Percentiles rank a stretch among this genome's conserved stretches.
phyloP scores from a whole-genome alignment of 2,797 vertebrate species.

The Anabas testudineus region DNA sequence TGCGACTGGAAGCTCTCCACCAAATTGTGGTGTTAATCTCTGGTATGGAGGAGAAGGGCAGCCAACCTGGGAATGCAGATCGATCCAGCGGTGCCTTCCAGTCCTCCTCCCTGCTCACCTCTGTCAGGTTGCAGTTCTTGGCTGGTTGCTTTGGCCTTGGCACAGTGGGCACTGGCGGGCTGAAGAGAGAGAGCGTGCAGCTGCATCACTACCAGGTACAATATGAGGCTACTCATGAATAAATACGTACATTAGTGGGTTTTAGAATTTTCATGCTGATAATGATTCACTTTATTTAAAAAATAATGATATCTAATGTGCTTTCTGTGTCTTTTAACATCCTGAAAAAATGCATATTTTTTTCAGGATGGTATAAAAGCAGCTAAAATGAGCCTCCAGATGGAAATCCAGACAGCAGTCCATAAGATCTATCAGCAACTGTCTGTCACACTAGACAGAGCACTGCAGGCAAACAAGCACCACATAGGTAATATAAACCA shows the following conservation, averaged over 20 bases:
- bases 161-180: conserved; percentile 87
- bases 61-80: conserved; percentile 78
- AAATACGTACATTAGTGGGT: not conserved
- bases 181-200: conserved; percentile 94
- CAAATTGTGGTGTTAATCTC: conserved; percentile 96
- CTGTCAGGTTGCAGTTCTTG: conserved; percentile 95
- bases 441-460: conserved; percentile 94
- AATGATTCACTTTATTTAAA: not conserved
- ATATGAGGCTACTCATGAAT: not conserved
- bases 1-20: conserved; percentile 96
- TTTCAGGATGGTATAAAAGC: conserved; percentile 94
- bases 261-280: not conserved
- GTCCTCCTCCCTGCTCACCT: conserved; percentile 94
- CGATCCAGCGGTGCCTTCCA: conserved; percentile 87
- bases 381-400: conserved; percentile 93
- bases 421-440: conserved; percentile 99
- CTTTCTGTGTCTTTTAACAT: not conserved
- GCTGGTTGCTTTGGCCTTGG: conserved; percentile 97
- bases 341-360: not conserved
- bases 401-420: conserved; percentile 96
- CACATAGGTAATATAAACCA: conserved; percentile 88
- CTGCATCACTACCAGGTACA: conserved; percentile 97
- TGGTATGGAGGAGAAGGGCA: conserved; percentile 97
- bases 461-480: conserved; percentile 96
- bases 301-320: not conserved